Percentiles rank a stretch among this genome's conserved stretches.
Conservation (phyloP, 2,113 vertebrate genomes). For the Stercorarius parasiticus region DNA sequence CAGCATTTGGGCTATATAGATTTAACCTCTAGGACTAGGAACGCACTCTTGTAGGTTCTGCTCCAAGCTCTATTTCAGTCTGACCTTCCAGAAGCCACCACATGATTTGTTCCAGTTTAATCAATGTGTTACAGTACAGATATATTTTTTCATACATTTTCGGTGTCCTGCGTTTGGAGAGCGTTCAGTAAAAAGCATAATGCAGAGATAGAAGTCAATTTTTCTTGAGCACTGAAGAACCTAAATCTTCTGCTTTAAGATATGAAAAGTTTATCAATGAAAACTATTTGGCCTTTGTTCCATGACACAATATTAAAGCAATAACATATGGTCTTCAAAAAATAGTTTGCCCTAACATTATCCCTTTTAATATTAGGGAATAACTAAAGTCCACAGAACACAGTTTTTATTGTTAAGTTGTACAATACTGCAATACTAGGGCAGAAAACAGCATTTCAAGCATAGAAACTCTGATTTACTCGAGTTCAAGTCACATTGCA, state of each 20-base stretch:
- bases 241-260: background rate
- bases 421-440: background rate
- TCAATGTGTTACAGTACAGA: background rate
- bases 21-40: background rate
- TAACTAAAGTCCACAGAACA: background rate
- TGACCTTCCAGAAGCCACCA: background rate
- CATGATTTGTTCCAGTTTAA: background rate
- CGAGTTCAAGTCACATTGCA: background rate
- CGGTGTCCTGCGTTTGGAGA: background rate
- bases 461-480: background rate
- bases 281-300: background rate
- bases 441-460: background rate
- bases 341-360: background rate
- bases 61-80: background rate
- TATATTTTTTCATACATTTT: background rate
- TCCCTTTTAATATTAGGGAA: background rate
- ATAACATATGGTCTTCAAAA: background rate
- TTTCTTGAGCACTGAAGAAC: background rate
- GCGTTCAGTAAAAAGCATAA: background rate
- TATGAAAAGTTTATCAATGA: background rate
- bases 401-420: background rate
- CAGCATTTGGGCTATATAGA: background rate
- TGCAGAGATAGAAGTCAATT: background rate
- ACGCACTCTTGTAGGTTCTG: background rate
- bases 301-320: background rate